Base-by-base conservation (phyloP, 2,113 vertebrate species). In the Elanoides forficatus region DNA sequence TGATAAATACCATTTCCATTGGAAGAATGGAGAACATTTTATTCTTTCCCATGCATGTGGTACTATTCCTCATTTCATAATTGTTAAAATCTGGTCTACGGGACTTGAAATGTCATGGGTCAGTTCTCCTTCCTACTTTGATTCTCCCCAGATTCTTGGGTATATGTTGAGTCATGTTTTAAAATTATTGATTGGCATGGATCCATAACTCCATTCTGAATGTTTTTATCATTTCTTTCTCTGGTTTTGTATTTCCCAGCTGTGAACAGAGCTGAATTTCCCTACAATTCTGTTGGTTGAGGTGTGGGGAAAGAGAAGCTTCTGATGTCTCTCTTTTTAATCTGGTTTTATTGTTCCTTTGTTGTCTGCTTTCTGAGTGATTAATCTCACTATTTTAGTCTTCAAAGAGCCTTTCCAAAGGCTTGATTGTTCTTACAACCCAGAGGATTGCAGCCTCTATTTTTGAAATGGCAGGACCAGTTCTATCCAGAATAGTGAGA, bases 321-420 rank as follows among this genome's bases (percentile, higher is more conserved):
- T 83, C 79, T 76, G 40, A 55, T 93, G 48, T 82, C 17, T 87
- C 26, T 79, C 45, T 66, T 86, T 74, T 94, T 72, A 89, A 85
- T 96, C 73, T 91, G 58, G 27, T 75, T 95, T 90, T 91, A 68
- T 91, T 91, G 70, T 91, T 94, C 56, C 50, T 95, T 86, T 85
- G 55, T 38, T 81, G 32, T 91, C 36, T 95, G 53, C 72, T 70
- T 92, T 81, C 58, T 47, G 40, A 78, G 79, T 86, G 82, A 89
- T 95, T 90, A 93, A 94, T 94, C 86, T 92, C 52, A 22, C 70
- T 72, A 40, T 91, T 95, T 85, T 63, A 91, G 68, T 65, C 70
- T 87, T 84, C 1, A 2, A 86, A 89, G 65, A 84, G 56, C 65
- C 40, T 82, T 95, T 96, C 73, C 36, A 43, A 81, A 73, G 68